These are phyloP conservation scores for Clarias magur DNA, from an alignment of 2,113 vertebrate genomes.

Conservation along the genomic window DNA sequence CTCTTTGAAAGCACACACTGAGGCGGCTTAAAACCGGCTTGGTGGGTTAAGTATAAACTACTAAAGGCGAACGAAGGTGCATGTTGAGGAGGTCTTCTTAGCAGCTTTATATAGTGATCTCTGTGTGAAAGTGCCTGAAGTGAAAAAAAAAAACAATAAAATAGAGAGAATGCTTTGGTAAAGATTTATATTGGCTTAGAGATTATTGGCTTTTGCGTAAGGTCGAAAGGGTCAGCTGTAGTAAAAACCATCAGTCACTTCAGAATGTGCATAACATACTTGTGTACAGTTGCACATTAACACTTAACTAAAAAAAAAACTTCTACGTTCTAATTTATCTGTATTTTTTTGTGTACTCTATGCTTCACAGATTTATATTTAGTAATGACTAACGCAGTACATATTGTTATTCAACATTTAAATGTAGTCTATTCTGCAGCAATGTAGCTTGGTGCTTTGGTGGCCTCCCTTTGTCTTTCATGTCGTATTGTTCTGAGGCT, in stretches of 20 bases:
- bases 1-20: too few relatives aligned
- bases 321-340: not conserved
- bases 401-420: constrained; percentile 7
- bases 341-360: not conserved
- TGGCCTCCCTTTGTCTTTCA: not conserved
- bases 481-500: constrained; percentile 4
- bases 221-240: not conserved
- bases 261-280: not conserved
- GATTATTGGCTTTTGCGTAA: constrained; percentile 23
- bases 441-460: not conserved
- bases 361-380: not conserved
- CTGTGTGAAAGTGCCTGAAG: too few relatives aligned
- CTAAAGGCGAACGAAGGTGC: too few relatives aligned
- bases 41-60: too few relatives aligned
- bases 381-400: not conserved
- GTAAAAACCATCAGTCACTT: constrained; percentile 8
- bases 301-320: too few relatives aligned
- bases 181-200: constrained; percentile 34
- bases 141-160: too few relatives aligned
- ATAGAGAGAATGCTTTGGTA: not conserved
- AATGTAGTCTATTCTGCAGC: not conserved
- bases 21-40: too few relatives aligned
- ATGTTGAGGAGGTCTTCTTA: too few relatives aligned
- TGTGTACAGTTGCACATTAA: too few relatives aligned
- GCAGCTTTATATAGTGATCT: too few relatives aligned